These are phyloP conservation scores for Plebejus anna DNA, from an alignment of 2,888 invertebrate species.

Conservation along the genomic window DNA sequence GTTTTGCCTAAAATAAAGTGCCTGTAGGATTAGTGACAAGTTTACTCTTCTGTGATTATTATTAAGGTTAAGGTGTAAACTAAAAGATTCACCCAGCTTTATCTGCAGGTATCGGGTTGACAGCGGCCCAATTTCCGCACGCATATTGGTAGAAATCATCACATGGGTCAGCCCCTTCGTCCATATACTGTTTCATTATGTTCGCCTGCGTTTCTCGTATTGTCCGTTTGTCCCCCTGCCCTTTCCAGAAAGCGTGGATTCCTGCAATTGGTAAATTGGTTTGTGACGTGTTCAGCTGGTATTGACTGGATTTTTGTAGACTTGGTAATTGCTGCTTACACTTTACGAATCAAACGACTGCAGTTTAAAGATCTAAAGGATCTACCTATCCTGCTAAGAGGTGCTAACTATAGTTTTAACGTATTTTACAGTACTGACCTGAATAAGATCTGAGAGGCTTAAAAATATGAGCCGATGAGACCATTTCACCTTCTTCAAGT, in stretches of 20 bases:
- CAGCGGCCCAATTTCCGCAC: constrained; percentile 91
- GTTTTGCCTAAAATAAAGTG: neutral
- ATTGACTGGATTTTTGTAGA: neutral
- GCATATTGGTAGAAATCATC: constrained; percentile 91
- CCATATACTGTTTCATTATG: constrained; percentile 89
- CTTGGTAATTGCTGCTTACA: neutral
- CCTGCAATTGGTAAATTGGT: constrained; percentile 44
- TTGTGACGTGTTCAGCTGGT: neutral
- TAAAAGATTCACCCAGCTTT: constrained; percentile 82
- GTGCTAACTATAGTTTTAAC: too few relatives aligned
- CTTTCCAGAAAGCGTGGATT: constrained; percentile 81
- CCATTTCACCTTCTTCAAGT: constrained; percentile 71
- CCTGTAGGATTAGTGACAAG: neutral
- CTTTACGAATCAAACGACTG: neutral
- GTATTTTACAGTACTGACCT: constrained; percentile 44
- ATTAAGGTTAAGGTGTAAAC: neutral
- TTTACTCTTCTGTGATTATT: neutral
- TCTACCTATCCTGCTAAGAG: too few relatives aligned
- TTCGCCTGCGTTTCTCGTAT: constrained; percentile 82
- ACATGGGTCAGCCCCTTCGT: constrained; percentile 85
- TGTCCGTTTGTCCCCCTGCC: constrained; percentile 74
- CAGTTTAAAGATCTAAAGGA: too few relatives aligned
- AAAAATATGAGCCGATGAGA: constrained; percentile 58
- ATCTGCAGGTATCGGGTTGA: constrained; percentile 93
- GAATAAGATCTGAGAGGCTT: constrained; percentile 58